These are phyloP conservation scores for Montipora capricornis DNA, from an alignment of 64 coral and sea anemone species.

Conservation along the genomic window DNA sequence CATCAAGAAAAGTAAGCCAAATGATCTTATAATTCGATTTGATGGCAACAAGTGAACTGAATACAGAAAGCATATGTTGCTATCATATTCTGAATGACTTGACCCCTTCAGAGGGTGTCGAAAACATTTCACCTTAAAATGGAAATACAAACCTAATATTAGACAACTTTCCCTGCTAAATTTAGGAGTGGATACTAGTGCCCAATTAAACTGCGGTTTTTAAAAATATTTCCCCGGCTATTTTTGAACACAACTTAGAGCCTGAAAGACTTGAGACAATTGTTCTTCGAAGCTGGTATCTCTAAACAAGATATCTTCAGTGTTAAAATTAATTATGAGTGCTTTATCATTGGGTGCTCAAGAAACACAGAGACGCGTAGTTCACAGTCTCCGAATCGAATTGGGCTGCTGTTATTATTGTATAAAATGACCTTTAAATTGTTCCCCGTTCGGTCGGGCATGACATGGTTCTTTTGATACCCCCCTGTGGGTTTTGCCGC, in stretches of 20 bases:
- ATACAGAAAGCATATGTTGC: not conserved
- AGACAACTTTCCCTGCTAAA: not conserved
- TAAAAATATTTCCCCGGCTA: conserved; percentile 46
- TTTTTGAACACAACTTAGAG: conserved; percentile 35
- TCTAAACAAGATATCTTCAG: not conserved
- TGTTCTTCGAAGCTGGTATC: not conserved
- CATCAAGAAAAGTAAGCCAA: not conserved
- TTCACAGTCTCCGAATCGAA: not conserved
- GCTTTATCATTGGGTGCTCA: not conserved
- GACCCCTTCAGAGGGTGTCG: conserved; percentile 1
- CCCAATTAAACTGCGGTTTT: conserved; percentile 32
- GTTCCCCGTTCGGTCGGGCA: not conserved
- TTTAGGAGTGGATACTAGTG: conserved; percentile 17
- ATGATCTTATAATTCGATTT: not conserved
- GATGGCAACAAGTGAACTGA: not conserved
- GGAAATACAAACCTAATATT: conserved; percentile 35
- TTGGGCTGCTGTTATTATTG: not conserved
- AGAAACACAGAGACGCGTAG: not conserved
- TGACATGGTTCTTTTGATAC: not conserved
- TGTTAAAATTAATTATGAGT: not conserved
- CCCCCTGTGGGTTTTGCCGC: not conserved
- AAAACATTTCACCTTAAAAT: conserved; percentile 25
- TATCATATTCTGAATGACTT: conserved; percentile 30
- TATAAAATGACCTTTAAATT: conserved; percentile 14
- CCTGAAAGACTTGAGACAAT: not conserved